These are phyloP conservation scores for Brenthis ino DNA, from an alignment of 2,888 invertebrate genomes.

Conservation along the genomic window DNA sequence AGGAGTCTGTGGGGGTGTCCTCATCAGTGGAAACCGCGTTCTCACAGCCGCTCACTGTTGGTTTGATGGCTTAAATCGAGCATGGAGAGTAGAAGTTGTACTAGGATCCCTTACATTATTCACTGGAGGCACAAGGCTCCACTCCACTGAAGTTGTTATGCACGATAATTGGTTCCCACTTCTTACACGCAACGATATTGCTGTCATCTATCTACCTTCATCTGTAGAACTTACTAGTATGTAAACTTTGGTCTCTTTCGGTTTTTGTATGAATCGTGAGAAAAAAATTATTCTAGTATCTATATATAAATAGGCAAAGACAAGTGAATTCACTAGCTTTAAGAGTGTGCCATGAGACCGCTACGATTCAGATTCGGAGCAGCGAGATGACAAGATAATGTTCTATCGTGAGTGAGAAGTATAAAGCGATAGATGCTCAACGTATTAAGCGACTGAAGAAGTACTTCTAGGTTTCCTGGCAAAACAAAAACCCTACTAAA, in stretches of 20 bases:
- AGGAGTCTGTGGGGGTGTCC: constrained; percentile 21
- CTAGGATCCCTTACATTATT: constrained; percentile 31
- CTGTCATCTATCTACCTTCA: constrained; percentile 11
- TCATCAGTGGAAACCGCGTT: constrained; percentile 13
- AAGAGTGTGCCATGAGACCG: too few relatives aligned
- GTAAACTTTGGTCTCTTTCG: background rate
- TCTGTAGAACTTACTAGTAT: constrained; percentile 18
- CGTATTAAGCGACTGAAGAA: too few relatives aligned
- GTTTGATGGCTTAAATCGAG: constrained; percentile 14
- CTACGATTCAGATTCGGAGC: too few relatives aligned
- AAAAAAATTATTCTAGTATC: too few relatives aligned
- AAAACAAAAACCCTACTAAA: too few relatives aligned
- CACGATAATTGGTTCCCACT: constrained; percentile 24
- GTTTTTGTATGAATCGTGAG: too few relatives aligned
- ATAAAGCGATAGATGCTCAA: too few relatives aligned
- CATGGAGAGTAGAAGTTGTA: constrained; percentile 16
- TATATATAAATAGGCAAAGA: too few relatives aligned
- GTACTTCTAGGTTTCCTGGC: too few relatives aligned
- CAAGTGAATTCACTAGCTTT: too few relatives aligned
- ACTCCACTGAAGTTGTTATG: constrained; percentile 12
- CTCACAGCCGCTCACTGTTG: constrained; percentile 34
- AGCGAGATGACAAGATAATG: too few relatives aligned
- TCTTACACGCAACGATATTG: constrained; percentile 23
- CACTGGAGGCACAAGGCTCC: constrained; percentile 26
- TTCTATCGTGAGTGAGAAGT: too few relatives aligned